Evolutionary conservation across 2,113 vertebrate species (phyloP).

Genomic region (Danio rerio): GRCz12tu NC_133178.1:36445501-36446000

Average conservation of each 20-base stretch:
- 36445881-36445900: neutral
- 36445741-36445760: neutral
- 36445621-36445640: conserved; percentile 88
- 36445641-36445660: conserved; percentile 81
- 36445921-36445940: neutral
- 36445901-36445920: neutral
- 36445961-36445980: neutral
- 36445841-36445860: conserved; percentile 41
- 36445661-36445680: conserved; percentile 80
- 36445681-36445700: conserved; percentile 79
- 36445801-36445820: neutral
- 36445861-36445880: conserved; percentile 45
- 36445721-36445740: conserved; percentile 29
- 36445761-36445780: neutral
- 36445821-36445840: conserved; percentile 28
- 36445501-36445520: conserved; percentile 64
- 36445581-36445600: conserved; percentile 78
- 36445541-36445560: conserved; percentile 73
- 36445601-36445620: conserved; percentile 83
- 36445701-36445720: conserved; percentile 95
- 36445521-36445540: conserved; percentile 61
- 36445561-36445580: conserved; percentile 69
- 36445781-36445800: neutral
- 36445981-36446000: too few relatives aligned
- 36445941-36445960: neutral